These are phyloP conservation scores for Galleria mellonella DNA, from an alignment of 1,140 invertebrate species.

Conservation along the genomic window DNA sequence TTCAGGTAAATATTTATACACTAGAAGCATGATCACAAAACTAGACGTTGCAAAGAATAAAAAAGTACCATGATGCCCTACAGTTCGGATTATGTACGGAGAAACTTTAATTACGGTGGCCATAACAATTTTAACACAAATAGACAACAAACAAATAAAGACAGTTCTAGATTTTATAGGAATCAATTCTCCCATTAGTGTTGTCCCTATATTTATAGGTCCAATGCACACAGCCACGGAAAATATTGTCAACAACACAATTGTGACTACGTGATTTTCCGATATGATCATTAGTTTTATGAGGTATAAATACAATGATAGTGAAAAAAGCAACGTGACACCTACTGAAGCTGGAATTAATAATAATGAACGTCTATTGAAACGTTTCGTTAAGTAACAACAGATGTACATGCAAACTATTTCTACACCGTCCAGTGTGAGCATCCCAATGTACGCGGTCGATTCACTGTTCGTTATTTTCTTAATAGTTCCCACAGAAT, in stretches of 20 bases:
- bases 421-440: constrained; percentile 30
- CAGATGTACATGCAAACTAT: constrained; percentile 24
- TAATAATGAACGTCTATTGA: constrained; percentile 20
- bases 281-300: constrained; percentile 10
- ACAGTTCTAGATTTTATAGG: constrained; percentile 9
- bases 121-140: constrained; percentile 3
- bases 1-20: constrained; percentile 18
- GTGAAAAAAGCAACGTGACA: constrained; percentile 19
- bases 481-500: constrained; percentile 27
- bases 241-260: constrained; percentile 19
- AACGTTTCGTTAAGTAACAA: constrained; percentile 16
- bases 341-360: constrained; percentile 14
- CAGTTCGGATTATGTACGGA: constrained; percentile 6
- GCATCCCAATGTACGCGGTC: constrained; percentile 20
- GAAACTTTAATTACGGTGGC: constrained; percentile 12
- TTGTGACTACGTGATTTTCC: constrained; percentile 19
- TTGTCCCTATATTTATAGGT: constrained; percentile 17
- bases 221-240: constrained; percentile 24
- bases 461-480: constrained; percentile 20
- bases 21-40: constrained; percentile 7
- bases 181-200: constrained; percentile 11
- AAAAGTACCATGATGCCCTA: constrained; percentile 12
- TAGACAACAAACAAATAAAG: constrained; percentile 3
- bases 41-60: constrained; percentile 6
- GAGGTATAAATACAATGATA: constrained; percentile 24